Conservation (phyloP, 2,888 invertebrate genomes). For the Pristionchus maxplancki region DNA sequence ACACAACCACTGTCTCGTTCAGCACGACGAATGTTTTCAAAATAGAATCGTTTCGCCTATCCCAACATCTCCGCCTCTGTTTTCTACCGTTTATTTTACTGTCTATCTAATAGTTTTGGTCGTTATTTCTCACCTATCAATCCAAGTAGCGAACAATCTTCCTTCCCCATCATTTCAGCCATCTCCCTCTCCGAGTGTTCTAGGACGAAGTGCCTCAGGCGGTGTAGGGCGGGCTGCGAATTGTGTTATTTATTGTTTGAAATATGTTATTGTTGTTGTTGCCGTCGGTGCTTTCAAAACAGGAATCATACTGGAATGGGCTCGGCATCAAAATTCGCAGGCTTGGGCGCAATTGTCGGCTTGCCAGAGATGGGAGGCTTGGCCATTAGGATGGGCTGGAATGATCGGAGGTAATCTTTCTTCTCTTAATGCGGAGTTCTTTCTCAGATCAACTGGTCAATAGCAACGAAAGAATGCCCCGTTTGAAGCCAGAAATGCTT, state of each 20-base stretch:
- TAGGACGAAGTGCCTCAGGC: neutral
- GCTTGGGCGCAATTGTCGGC: neutral
- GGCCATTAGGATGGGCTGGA: neutral
- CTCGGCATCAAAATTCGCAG: neutral
- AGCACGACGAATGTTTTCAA: too few species aligned
- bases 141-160: neutral
- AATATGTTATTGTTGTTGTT: neutral
- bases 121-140: neutral
- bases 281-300: neutral
- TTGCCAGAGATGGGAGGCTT: neutral
- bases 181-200: constrained; percentile 24
- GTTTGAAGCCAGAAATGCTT: too few species aligned
- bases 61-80: neutral
- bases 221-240: neutral
- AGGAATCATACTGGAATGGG: neutral
- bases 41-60: neutral
- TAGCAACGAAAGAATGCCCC: too few species aligned
- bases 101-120: too few species aligned
- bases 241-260: neutral
- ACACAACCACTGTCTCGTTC: neutral
- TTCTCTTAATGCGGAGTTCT: neutral
- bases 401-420: neutral
- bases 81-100: neutral
- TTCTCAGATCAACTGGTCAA: too few species aligned
- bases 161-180: constrained; percentile 13